Base-by-base conservation (phyloP, 2,888 invertebrate species). In the Antheraea yamamai region DNA sequence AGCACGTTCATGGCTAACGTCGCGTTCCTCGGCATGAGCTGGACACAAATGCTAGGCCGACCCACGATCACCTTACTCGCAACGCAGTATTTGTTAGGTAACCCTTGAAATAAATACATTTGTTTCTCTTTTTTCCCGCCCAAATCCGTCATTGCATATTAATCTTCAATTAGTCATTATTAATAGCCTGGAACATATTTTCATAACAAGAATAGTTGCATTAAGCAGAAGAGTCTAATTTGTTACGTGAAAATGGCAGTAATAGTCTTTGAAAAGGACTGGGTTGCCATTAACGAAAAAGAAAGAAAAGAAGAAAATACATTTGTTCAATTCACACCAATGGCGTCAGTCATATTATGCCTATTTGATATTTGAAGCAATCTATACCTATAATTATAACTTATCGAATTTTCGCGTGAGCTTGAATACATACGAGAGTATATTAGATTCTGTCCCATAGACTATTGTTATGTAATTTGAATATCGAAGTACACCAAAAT, bases 1-100 rank as follows among this genome's bases (percentile, higher is more conserved):
- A 98, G 99, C 95, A 98, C 97, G 91, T 97, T 99, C 94, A 98
- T 97, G 90, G 97, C 98, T 87, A 98, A 99, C 95, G 96, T 99
- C 92, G 97, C 98, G 85, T 99, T 98, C 96, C 96, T 99, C 92
- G 98, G 98, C 93, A 98, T 98, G 96, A 98, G 97, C 95, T 99
- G 99, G 99, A 98, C 98, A 91, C 97, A 98, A 94, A 98, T 98
- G 97, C 97, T 99, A 92, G 99, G 99, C 89, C 96, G 99, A 87
- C 99, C 99, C 81, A 97, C 98, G 84, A 97, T 99, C 93, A 98
- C 98, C 83, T 96, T 99, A 94, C 97, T 98, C 93, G 97, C 97
- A 90, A 97, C 97, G 91, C 96, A 97, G 93, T 96, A 96, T 95
- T 95, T 97, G 95, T 96, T 98, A 97, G 98, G 98, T 98, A 97